Percentiles rank a stretch among this genome's conserved stretches.
These are phyloP conservation scores for Fulica atra DNA, from an alignment of 2,113 vertebrate species.

Conservation along the genomic window DNA sequence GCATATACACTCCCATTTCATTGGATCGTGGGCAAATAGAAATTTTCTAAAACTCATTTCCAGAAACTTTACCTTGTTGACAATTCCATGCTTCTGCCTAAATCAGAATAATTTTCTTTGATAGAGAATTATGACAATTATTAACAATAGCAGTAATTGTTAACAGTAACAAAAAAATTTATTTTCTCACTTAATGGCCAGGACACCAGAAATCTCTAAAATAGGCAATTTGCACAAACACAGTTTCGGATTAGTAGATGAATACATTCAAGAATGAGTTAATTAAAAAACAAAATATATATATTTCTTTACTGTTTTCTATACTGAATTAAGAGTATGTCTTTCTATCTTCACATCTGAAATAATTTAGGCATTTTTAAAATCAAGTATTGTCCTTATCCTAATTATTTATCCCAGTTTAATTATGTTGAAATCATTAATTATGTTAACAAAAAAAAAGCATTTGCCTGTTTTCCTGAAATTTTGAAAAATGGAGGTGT, in stretches of 20 bases:
- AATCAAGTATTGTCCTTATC: background rate
- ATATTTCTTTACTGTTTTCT: background rate
- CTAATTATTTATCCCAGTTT: background rate
- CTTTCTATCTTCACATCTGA: background rate
- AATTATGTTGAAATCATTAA: background rate
- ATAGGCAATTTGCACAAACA: background rate
- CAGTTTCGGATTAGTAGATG: background rate
- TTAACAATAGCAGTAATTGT: slow-evolving; percentile 25
- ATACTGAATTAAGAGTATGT: background rate
- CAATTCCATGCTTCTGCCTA: slow-evolving; percentile 11
- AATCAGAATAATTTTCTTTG: slow-evolving; percentile 35
- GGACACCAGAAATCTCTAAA: slow-evolving; percentile 12
- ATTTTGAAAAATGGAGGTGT: background rate
- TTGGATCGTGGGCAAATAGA: background rate
- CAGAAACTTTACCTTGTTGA: slow-evolving; percentile 4
- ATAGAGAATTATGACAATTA: slow-evolving; percentile 33
- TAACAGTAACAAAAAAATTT: slow-evolving; percentile 27
- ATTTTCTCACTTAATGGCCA: background rate
- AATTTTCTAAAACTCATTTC: slow-evolving; percentile 19
- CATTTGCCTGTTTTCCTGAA: background rate
- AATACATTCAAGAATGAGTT: background rate
- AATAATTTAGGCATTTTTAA: background rate
- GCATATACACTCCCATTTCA: background rate
- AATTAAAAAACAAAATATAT: background rate
- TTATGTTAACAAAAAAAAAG: background rate